Evolutionary conservation across 2,113 vertebrate species (phyloP).

Genomic region (Dicerorhinus sumatrensis): DNA sequence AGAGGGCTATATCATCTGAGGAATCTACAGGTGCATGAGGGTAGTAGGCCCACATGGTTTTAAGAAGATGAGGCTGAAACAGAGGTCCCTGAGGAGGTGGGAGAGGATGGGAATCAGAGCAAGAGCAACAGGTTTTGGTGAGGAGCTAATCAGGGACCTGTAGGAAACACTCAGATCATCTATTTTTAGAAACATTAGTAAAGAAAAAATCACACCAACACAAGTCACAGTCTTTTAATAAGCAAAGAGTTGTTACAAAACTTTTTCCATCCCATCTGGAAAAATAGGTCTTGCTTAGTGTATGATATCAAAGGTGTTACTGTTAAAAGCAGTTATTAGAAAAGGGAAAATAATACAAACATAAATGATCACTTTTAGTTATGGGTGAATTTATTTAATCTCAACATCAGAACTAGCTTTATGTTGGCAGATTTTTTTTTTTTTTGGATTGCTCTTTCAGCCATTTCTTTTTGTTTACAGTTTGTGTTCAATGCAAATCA

Average conservation of each 20-base stretch:
- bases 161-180: background rate
- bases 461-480: too few species aligned
- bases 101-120: background rate
- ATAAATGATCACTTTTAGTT: background rate
- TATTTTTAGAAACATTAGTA: background rate
- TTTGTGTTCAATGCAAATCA: too few species aligned
- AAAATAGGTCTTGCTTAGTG: background rate
- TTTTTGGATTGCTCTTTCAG: background rate
- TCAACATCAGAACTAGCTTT: background rate
- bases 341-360: background rate
- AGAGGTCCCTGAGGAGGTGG: background rate
- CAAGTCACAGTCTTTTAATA: background rate
- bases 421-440: background rate
- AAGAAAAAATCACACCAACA: background rate
- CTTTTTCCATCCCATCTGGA: background rate
- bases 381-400: background rate
- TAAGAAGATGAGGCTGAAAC: background rate
- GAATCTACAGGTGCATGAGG: background rate
- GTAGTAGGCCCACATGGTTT: background rate
- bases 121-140: background rate
- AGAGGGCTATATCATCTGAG: background rate
- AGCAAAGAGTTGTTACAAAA: background rate
- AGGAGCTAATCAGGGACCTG: background rate
- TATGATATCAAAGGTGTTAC: background rate
- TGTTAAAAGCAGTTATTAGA: background rate